Evolutionary conservation across 2,797 vertebrate genomes (phyloP), one percentile per base, ranked within the genome.

Genomic region (Macrochelys suwanniensis): DNA sequence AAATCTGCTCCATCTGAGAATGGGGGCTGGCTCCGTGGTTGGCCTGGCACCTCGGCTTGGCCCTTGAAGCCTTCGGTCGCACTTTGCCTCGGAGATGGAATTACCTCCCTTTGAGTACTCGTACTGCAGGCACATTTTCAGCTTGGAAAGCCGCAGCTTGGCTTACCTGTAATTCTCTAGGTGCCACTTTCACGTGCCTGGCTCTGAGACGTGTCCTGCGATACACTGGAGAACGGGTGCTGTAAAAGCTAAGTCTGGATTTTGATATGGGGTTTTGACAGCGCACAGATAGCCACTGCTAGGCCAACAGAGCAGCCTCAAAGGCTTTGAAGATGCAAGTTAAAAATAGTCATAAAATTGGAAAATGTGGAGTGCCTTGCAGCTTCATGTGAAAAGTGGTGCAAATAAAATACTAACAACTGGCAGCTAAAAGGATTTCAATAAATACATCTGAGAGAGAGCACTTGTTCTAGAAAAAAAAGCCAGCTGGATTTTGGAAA

Each of bases 361-460:
- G 94, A 54, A 49, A 85, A 83, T 3, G n/a, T 1, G 1, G 12
- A 26, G n/a, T 77, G 49, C 19, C 57, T 33, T 76, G 28, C 5
- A 59, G 83, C 49, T 53, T 61, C 80, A 78, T 42, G 26, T 28
- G 83, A 81, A 92, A 87, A 53, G 57, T 84, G 61, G 33, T 11
- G 78, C 71, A 37, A 59, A 74, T 42, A 90, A 92, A 85, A 81
- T 51, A 81, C 23, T 78, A 84, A 50, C 26, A 59, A 26, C 15
- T n/a, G 59, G 83, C 28, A 57, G 65, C 49, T 33, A 53, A 49
- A 91, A 87, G 13, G 37, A 21, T 92, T 95, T 94, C 59, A 90
- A 82, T 88, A 94, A 95, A 80, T 21, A 50, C 31, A 17, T n/a
- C 71, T 83, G 53, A 71, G 80, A 86, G 31, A 79, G 12, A 2